Evolutionary conservation across 2,888 invertebrate species (phyloP).

Genomic region (Sturmia bella): DNA sequence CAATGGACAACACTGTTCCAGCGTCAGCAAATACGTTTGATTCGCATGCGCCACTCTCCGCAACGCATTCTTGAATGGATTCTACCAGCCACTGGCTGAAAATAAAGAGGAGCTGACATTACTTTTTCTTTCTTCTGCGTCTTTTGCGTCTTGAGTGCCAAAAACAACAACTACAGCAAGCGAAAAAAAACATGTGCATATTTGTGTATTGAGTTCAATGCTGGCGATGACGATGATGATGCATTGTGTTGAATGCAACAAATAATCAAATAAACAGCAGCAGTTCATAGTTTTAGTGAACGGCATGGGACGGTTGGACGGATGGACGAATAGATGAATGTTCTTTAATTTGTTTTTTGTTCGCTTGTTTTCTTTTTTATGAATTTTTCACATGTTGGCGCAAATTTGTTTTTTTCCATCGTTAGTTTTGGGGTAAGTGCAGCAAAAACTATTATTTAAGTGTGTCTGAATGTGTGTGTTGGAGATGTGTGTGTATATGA

Average conservation of each 20-base stretch:
- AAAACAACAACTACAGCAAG: conserved; percentile 18
- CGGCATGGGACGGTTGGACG: conserved; percentile 47
- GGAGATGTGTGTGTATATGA: neutral
- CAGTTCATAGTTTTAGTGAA: conserved; percentile 46
- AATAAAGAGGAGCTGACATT: conserved; percentile 13
- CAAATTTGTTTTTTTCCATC: conserved; percentile 70
- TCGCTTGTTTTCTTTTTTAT: conserved; percentile 38
- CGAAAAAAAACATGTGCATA: neutral
- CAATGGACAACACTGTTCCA: conserved; percentile 62
- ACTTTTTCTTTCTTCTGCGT: conserved; percentile 43
- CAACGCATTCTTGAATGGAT: conserved; percentile 65
- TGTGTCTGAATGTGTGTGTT: conserved; percentile 6
- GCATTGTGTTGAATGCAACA: conserved; percentile 56
- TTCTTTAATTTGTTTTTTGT: conserved; percentile 37
- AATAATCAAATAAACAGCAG: conserved; percentile 64
- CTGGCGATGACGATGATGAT: conserved; percentile 60
- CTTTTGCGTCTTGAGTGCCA: neutral
- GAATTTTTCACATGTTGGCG: conserved; percentile 71
- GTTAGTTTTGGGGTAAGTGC: conserved; percentile 66
- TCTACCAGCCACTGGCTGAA: conserved; percentile 31
- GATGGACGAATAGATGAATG: conserved; percentile 37
- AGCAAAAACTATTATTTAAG: conserved; percentile 27
- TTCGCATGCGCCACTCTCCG: conserved; percentile 68
- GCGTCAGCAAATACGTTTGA: conserved; percentile 70
- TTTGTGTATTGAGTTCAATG: conserved; percentile 57